These are phyloP conservation scores for Pteropus rufus DNA, from an alignment of 2,797 vertebrate species.

Conservation along the genomic window DNA sequence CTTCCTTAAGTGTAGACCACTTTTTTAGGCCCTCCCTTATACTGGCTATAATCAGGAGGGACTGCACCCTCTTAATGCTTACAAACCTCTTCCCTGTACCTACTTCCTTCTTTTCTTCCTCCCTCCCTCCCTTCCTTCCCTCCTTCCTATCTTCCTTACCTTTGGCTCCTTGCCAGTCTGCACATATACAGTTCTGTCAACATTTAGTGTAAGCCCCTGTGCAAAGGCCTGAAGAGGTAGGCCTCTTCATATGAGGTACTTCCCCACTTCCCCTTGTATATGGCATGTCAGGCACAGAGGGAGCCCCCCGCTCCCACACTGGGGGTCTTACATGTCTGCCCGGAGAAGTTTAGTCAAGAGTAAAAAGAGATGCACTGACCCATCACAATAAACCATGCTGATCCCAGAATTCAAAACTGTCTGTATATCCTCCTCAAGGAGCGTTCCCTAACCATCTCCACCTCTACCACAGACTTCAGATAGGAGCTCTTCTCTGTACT, in stretches of 20 bases:
- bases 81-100: background rate
- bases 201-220: no score
- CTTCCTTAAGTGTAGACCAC: background rate
- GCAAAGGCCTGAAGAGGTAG: background rate
- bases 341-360: background rate
- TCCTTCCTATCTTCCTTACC: background rate
- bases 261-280: fast-evolving
- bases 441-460: background rate
- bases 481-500: background rate
- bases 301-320: background rate
- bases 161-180: background rate
- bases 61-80: background rate
- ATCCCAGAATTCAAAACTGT: background rate
- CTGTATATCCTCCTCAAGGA: background rate
- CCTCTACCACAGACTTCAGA: background rate
- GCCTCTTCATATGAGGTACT: background rate
- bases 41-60: background rate
- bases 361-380: background rate
- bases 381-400: background rate
- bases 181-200: background rate
- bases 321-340: background rate
- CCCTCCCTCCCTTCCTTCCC: background rate
- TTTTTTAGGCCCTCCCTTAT: background rate
- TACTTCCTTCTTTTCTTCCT: background rate
- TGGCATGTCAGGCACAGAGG: background rate